phyloP scores from a whole-genome alignment of 2,797 vertebrate species.

The Staurois parvus region DNA sequence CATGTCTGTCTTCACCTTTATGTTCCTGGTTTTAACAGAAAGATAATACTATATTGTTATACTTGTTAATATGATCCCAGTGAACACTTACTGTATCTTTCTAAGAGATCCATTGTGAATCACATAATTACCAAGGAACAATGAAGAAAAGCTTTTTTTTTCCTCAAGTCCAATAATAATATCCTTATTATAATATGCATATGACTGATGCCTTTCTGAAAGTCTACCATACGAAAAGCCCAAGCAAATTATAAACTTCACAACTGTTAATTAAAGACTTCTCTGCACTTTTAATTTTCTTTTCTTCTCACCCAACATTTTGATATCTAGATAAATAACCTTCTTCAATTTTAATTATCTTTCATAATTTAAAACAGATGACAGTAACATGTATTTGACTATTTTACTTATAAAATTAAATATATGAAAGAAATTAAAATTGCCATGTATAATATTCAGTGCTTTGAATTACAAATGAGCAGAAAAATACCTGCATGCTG shows the following conservation, averaged over 20 bases:
- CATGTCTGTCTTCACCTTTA: too few species aligned
- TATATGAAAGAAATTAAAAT: slow-evolving; percentile 24
- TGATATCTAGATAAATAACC: slow-evolving; percentile 47
- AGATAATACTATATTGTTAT: too few species aligned
- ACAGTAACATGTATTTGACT: slow-evolving; percentile 24
- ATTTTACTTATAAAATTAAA: slow-evolving; percentile 16
- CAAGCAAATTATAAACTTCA: slow-evolving; percentile 8
- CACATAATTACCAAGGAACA: too few species aligned
- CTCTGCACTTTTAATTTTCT: slow-evolving; percentile 21
- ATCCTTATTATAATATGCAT: not conserved
- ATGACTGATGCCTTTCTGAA: not conserved
- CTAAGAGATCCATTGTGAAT: too few species aligned
- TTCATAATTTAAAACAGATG: slow-evolving; percentile 34
- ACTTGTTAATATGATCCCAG: too few species aligned
- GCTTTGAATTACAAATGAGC: slow-evolving; percentile 1
- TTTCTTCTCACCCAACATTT: slow-evolving; percentile 15
- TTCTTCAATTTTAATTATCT: slow-evolving; percentile 29
- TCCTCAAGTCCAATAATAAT: too few species aligned
- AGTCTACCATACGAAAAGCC: not conserved
- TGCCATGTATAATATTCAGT: slow-evolving; percentile 4
- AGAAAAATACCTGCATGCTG: not conserved
- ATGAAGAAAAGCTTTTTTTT: too few species aligned
- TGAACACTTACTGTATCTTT: too few species aligned
- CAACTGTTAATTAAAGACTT: slow-evolving; percentile 38
- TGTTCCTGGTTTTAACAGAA: too few species aligned